Evolutionary conservation across 2,888 invertebrate species (phyloP).

Genomic region (Ligdia adustata): DNA sequence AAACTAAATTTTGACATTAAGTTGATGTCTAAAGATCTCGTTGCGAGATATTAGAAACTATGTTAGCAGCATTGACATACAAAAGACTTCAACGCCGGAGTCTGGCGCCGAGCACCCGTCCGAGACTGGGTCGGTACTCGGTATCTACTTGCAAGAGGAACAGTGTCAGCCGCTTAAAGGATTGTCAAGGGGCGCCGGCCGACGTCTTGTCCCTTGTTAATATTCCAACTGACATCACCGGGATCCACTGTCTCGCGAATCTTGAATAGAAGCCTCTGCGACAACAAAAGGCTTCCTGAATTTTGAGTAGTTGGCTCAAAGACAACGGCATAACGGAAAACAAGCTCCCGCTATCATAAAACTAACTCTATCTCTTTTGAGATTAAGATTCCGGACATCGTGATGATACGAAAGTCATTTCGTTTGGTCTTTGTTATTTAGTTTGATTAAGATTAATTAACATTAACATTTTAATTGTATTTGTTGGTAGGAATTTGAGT

Average conservation of each 20-base stretch:
- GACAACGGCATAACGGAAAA: slow-evolving; percentile 48
- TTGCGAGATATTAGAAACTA: slow-evolving; percentile 1
- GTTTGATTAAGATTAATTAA: slow-evolving; percentile 32
- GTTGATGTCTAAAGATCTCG: slow-evolving; percentile 32
- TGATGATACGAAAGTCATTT: slow-evolving; percentile 43
- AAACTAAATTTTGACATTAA: no score
- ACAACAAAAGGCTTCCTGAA: slow-evolving; percentile 71
- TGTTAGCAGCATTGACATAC: background rate
- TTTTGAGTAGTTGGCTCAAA: slow-evolving; percentile 65
- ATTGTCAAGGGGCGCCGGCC: slow-evolving; percentile 54
- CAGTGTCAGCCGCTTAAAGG: slow-evolving; percentile 51
- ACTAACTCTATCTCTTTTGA: slow-evolving; percentile 54
- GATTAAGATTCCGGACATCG: slow-evolving; percentile 46
- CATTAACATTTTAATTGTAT: no score
- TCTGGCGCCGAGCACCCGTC: background rate
- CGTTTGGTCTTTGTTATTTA: slow-evolving; percentile 39
- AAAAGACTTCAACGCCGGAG: slow-evolving; percentile 2
- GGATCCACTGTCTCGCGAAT: slow-evolving; percentile 67
- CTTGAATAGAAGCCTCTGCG: slow-evolving; percentile 65
- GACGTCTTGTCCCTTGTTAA: slow-evolving; percentile 67
- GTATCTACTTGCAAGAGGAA: slow-evolving; percentile 6
- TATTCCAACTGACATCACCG: slow-evolving; percentile 69
- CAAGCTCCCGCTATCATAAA: slow-evolving; percentile 47
- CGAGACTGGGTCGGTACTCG: background rate
- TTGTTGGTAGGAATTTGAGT: slow-evolving; percentile 11